Percentiles rank a stretch among this genome's conserved stretches.
Evolutionary conservation across 2,113 vertebrate genomes (phyloP).

Genomic region (Syngnathus floridae): DNA sequence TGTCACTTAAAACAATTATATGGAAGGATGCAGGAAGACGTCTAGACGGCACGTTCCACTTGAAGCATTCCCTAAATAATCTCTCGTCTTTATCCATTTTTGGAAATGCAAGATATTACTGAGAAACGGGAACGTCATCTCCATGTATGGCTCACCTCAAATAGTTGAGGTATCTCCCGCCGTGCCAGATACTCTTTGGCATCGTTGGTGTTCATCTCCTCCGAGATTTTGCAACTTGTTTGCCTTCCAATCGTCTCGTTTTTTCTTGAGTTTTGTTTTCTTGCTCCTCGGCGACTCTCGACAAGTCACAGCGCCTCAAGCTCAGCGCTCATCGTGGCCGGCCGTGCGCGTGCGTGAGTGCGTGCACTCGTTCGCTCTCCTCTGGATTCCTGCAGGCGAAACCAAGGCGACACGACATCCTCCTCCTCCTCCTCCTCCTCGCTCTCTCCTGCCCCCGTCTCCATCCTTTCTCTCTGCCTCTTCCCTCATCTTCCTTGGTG

Average conservation of each 20-base stretch:
- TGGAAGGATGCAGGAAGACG: background rate
- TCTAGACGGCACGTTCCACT: background rate
- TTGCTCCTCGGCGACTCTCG: background rate
- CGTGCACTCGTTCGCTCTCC: slow-evolving; percentile 31
- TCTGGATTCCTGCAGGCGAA: slow-evolving; percentile 51
- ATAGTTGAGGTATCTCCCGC: slow-evolving; percentile 92
- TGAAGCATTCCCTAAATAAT: background rate
- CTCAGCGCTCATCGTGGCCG: slow-evolving; percentile 57
- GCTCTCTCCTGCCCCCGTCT: background rate
- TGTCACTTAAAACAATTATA: background rate
- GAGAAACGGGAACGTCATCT: background rate
- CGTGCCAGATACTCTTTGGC: slow-evolving; percentile 91
- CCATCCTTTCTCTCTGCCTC: slow-evolving; percentile 7
- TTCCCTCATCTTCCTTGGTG: slow-evolving; percentile 13
- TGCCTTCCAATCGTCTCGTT: background rate
- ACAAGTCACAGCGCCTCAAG: background rate
- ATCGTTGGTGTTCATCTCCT: slow-evolving; percentile 83
- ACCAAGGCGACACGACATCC: slow-evolving; percentile 19
- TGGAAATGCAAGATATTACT: background rate
- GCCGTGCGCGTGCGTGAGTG: background rate
- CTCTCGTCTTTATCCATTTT: background rate
- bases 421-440: slow-evolving; percentile 2
- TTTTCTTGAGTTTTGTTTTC: background rate
- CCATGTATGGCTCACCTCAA: slow-evolving; percentile 77
- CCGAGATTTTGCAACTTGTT: slow-evolving; percentile 40